These are phyloP conservation scores for Graphium colonna DNA, from an alignment of 2,888 invertebrate genomes.

Conservation along the genomic window DNA sequence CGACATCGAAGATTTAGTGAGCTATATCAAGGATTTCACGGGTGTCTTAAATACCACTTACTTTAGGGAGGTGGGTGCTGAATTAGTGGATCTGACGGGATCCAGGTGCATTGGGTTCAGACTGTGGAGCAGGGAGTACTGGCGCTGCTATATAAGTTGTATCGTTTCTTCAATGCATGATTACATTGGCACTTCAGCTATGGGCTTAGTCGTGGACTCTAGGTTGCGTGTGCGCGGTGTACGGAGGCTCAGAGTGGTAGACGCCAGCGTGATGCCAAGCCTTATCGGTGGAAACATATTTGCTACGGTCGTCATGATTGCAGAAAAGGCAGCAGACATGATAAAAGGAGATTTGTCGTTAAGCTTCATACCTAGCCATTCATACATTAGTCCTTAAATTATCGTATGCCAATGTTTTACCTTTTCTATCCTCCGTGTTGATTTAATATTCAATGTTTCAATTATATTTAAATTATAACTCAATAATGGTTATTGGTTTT, in stretches of 20 bases:
- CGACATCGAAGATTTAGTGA: conserved; percentile 39
- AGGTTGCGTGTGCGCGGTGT: conserved; percentile 64
- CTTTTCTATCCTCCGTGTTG: too few relatives aligned
- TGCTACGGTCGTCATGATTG: conserved; percentile 36
- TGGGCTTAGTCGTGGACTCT: conserved; percentile 34
- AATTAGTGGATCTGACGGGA: conserved; percentile 33
- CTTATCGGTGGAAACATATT: conserved; percentile 36
- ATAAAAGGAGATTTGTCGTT: conserved; percentile 25
- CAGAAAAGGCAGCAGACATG: conserved; percentile 34
- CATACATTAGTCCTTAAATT: conserved; percentile 7
- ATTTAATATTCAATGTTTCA: too few relatives aligned
- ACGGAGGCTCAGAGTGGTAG: conserved; percentile 35
- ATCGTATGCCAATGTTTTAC: not conserved
- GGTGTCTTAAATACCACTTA: conserved; percentile 37
- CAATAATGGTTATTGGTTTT: too few relatives aligned
- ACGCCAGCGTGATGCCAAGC: conserved; percentile 37
- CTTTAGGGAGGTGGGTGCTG: conserved; percentile 36
- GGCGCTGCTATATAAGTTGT: conserved; percentile 32
- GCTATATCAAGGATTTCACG: conserved; percentile 36
- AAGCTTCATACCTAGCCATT: conserved; percentile 15
- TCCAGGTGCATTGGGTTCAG: conserved; percentile 26
- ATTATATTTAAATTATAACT: too few relatives aligned
- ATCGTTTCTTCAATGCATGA: conserved; percentile 23
- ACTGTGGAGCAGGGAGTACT: conserved; percentile 32
- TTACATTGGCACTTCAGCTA: conserved; percentile 28